These are phyloP conservation scores for Takifugu ocellatus DNA, from an alignment of 2,797 vertebrate species.

Conservation along the genomic window DNA sequence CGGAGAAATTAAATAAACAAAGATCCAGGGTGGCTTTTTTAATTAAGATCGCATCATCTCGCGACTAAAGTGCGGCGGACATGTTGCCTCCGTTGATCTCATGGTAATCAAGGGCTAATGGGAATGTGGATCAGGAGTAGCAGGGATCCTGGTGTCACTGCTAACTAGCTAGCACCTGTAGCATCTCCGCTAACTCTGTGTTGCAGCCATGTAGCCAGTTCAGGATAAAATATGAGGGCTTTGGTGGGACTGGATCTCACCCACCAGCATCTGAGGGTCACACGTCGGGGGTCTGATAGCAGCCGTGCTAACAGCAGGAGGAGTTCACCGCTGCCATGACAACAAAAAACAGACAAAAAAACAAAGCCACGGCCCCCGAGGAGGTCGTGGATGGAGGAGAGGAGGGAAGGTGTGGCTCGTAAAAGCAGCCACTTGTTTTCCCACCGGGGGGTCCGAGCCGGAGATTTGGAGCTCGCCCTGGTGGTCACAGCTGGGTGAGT, in stretches of 20 bases:
- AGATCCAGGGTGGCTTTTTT: conserved; percentile 25
- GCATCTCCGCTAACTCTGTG: too few relatives aligned
- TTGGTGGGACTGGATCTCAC: too few relatives aligned
- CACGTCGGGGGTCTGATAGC: too few relatives aligned
- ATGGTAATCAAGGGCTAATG: too few relatives aligned
- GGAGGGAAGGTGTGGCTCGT: conserved; percentile 32
- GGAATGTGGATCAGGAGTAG: too few relatives aligned
- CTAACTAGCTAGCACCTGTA: too few relatives aligned
- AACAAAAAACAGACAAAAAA: conserved; percentile 5
- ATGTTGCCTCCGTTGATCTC: too few relatives aligned
- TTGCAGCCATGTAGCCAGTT: too few relatives aligned
- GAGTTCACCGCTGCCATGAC: conserved; percentile 38
- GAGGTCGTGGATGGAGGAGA: conserved; percentile 31
- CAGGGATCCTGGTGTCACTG: too few relatives aligned
- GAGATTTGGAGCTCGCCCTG: conserved; percentile 40
- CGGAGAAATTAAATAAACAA: conserved; percentile 40
- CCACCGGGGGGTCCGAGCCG: conserved; percentile 43
- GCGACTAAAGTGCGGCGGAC: too few relatives aligned
- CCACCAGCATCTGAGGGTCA: too few relatives aligned
- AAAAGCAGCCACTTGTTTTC: conserved; percentile 62
- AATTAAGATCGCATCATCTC: conserved; percentile 22
- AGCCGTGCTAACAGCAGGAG: conserved; percentile 20
- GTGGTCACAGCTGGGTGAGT: conserved; percentile 16
- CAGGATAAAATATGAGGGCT: too few relatives aligned
- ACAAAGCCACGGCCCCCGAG: conserved; percentile 44